A percentile compares a stretch with the other conserved stretches of the same genome.
These are phyloP conservation scores for Parochlus steinenii DNA, from an alignment of 2,888 invertebrate species.

Conservation along the genomic window DNA sequence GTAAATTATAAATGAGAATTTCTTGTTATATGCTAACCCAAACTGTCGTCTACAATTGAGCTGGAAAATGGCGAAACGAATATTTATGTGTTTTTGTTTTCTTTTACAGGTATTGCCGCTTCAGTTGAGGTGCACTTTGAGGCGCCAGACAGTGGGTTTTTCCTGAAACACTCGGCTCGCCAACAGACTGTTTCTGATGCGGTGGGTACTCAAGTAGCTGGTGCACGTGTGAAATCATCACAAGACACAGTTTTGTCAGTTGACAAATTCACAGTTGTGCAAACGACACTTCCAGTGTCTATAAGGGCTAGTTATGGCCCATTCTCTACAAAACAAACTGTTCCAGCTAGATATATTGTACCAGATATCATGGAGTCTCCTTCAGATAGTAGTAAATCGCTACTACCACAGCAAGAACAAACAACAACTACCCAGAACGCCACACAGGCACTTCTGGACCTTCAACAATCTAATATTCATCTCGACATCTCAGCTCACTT, in stretches of 20 bases:
- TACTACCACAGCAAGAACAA: too few relatives aligned
- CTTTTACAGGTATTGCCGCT: slow-evolving; percentile 45
- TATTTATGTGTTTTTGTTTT: slow-evolving; percentile 19
- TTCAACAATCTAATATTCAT: slow-evolving; percentile 52
- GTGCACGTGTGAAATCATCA: slow-evolving; percentile 23
- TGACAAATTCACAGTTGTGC: slow-evolving; percentile 81
- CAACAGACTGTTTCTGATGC: slow-evolving; percentile 37
- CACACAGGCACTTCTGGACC: slow-evolving; percentile 37
- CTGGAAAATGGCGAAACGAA: too few relatives aligned
- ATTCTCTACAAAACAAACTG: slow-evolving; percentile 87
- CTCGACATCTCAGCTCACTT: slow-evolving; percentile 87
- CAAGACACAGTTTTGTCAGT: slow-evolving; percentile 59
- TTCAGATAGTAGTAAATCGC: slow-evolving; percentile 25
- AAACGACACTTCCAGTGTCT: slow-evolving; percentile 78
- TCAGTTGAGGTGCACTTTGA: slow-evolving; percentile 83
- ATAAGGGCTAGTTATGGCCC: slow-evolving; percentile 87
- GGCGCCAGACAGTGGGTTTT: slow-evolving; percentile 81
- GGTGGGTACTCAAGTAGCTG: slow-evolving; percentile 21
- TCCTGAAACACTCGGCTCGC: slow-evolving; percentile 64
- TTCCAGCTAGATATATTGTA: slow-evolving; percentile 72
- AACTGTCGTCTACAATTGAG: too few relatives aligned
- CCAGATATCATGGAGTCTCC: slow-evolving; percentile 60
- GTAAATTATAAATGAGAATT: too few relatives aligned
- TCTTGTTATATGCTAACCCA: too few relatives aligned
- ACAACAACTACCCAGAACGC: slow-evolving; percentile 30